phyloP scores from a whole-genome alignment of 1,140 invertebrate genomes.

The Caerostris extrusa region DNA sequence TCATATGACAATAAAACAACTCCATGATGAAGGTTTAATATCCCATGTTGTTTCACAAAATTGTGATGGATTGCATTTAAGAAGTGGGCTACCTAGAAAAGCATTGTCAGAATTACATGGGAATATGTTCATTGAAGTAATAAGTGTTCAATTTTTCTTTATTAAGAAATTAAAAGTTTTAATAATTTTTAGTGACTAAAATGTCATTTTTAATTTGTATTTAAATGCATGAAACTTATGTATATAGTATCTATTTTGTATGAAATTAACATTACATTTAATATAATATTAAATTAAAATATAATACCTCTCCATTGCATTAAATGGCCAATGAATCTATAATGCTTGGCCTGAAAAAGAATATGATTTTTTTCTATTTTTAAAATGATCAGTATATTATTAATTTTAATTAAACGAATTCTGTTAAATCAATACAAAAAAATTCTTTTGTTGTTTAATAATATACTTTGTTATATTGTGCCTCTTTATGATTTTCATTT shows the following conservation, averaged over 20 bases:
- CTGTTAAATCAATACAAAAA: too few species aligned
- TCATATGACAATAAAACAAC: constrained; percentile 93
- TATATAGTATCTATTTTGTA: not conserved
- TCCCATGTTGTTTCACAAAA: constrained; percentile 98
- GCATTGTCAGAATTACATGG: constrained; percentile 97
- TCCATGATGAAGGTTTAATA: constrained; percentile 84
- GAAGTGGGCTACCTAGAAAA: constrained; percentile 91
- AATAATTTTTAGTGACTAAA: not conserved
- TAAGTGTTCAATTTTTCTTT: not conserved
- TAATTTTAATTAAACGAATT: too few species aligned
- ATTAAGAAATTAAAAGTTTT: not conserved
- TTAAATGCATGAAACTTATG: not conserved
- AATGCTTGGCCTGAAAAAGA: too few species aligned
- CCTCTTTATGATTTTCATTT: too few species aligned
- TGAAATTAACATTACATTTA: not conserved
- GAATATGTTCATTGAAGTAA: constrained; percentile 96
- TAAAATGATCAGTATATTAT: too few species aligned
- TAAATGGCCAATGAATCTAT: too few species aligned
- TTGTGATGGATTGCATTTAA: constrained; percentile 97
- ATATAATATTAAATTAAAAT: too few species aligned
- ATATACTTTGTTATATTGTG: too few species aligned
- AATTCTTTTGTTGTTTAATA: too few species aligned
- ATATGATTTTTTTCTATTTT: too few species aligned
- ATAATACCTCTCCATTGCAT: too few species aligned
- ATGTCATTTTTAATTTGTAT: not conserved